These are phyloP conservation scores for Lasioglossum oenotherae DNA, from an alignment of 2,888 invertebrate species.

Conservation along the genomic window DNA sequence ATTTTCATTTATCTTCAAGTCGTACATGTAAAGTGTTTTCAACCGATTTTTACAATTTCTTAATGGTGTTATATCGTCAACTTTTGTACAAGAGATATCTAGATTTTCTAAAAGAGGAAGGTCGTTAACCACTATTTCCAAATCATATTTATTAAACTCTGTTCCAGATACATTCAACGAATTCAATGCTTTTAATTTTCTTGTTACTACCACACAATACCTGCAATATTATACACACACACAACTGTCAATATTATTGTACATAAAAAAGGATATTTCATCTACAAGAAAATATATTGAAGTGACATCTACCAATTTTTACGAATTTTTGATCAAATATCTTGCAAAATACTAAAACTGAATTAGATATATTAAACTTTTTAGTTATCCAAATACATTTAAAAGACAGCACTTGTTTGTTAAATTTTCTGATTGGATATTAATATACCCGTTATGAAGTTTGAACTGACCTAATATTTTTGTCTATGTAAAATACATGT, in stretches of 20 bases:
- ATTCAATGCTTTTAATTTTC: conserved; percentile 87
- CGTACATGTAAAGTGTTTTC: conserved; percentile 87
- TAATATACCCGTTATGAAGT: not conserved
- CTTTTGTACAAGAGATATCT: conserved; percentile 88
- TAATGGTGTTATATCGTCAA: conserved; percentile 87
- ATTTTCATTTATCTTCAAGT: conserved; percentile 85
- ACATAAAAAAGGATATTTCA: not conserved
- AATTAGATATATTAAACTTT: not conserved
- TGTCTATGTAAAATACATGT: not conserved
- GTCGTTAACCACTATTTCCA: conserved; percentile 89
- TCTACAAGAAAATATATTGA: conserved; percentile 9
- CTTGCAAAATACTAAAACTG: not conserved
- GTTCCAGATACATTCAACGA: conserved; percentile 88
- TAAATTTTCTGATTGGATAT: not conserved
- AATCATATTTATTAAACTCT: conserved; percentile 88
- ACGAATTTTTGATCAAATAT: not conserved
- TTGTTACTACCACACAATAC: conserved; percentile 87
- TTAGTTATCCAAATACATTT: not conserved
- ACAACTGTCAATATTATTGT: not conserved
- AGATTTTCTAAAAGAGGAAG: conserved; percentile 87
- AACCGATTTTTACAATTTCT: conserved; percentile 86
- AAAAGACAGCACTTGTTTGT: not conserved
- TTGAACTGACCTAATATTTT: not conserved
- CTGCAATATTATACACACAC: conserved; percentile 75
- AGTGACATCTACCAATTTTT: not conserved